Evolutionary conservation across 2,113 vertebrate species (phyloP).

Genomic region (Herpetotheres cachinnans): DNA sequence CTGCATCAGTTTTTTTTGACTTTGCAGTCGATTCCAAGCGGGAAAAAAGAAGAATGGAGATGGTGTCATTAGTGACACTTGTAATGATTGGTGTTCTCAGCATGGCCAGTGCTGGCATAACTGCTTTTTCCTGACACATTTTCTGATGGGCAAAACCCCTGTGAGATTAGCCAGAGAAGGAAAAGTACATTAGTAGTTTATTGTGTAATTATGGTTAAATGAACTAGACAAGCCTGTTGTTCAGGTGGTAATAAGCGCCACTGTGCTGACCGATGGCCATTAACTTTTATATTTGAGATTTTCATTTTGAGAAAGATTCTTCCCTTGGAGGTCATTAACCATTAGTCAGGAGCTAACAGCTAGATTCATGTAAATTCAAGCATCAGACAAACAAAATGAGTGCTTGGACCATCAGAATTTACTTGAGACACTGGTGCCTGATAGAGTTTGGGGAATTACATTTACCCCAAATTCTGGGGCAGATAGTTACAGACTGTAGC

Average conservation of each 20-base stretch:
- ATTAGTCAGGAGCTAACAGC: background rate
- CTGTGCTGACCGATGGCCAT: background rate
- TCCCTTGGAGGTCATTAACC: background rate
- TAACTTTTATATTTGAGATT: background rate
- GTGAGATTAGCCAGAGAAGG: background rate
- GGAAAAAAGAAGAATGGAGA: background rate
- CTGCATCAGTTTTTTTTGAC: background rate
- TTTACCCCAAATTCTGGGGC: background rate
- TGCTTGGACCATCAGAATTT: background rate
- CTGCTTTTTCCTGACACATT: background rate
- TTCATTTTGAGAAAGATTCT: background rate
- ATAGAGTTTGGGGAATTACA: background rate
- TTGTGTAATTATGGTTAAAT: background rate
- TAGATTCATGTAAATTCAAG: background rate
- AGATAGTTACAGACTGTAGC: background rate
- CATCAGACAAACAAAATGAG: background rate
- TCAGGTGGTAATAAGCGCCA: fast-evolving
- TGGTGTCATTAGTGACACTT: background rate
- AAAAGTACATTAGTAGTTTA: background rate
- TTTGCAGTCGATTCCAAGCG: background rate
- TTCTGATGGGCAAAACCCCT: background rate
- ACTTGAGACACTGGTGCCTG: background rate
- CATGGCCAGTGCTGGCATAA: background rate
- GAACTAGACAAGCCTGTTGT: background rate
- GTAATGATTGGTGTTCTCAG: background rate